Percentiles rank a stretch among this genome's conserved stretches.
phyloP scores from a whole-genome alignment of 2,888 invertebrate species.

The Netelia inedita region DNA sequence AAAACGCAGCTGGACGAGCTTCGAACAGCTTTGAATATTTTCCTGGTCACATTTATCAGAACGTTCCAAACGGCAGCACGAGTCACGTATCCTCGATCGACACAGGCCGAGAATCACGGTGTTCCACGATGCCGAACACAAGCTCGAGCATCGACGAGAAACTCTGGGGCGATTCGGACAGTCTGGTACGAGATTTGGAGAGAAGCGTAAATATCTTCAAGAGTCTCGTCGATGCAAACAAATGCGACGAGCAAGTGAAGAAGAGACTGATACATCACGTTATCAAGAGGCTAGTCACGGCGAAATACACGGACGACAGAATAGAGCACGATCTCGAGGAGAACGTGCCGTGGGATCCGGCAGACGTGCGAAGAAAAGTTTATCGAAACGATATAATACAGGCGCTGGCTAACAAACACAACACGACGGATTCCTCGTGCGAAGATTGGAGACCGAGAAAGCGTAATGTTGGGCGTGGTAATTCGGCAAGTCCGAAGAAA shows the following conservation, averaged over 20 bases:
- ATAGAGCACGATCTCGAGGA: slow-evolving; percentile 82
- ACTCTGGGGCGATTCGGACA: slow-evolving; percentile 83
- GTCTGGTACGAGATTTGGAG: slow-evolving; percentile 88
- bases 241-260: slow-evolving; percentile 87
- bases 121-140: slow-evolving; percentile 83
- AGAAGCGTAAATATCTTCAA: slow-evolving; percentile 88
- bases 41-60: slow-evolving; percentile 87
- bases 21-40: slow-evolving; percentile 89
- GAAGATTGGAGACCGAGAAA: slow-evolving; percentile 80
- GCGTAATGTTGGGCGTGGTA: slow-evolving; percentile 68
- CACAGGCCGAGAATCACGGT: slow-evolving; percentile 77
- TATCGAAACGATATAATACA: slow-evolving; percentile 82
- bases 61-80: slow-evolving; percentile 82
- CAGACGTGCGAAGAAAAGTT: slow-evolving; percentile 81
- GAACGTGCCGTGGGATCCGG: slow-evolving; percentile 85
- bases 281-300: slow-evolving; percentile 87
- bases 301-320: slow-evolving; percentile 87
- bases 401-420: slow-evolving; percentile 80
- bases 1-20: slow-evolving; percentile 86
- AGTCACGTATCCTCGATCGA: slow-evolving; percentile 81
- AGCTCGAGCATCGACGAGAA: slow-evolving; percentile 83
- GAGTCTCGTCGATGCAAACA: slow-evolving; percentile 87
- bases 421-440: slow-evolving; percentile 80
- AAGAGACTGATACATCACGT: slow-evolving; percentile 89
- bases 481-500: slow-evolving; percentile 65